A percentile compares a stretch with the other conserved stretches of the same genome.
These are phyloP conservation scores for Zaprionus davidi DNA, from an alignment of 1,140 invertebrate genomes.

Conservation along the genomic window DNA sequence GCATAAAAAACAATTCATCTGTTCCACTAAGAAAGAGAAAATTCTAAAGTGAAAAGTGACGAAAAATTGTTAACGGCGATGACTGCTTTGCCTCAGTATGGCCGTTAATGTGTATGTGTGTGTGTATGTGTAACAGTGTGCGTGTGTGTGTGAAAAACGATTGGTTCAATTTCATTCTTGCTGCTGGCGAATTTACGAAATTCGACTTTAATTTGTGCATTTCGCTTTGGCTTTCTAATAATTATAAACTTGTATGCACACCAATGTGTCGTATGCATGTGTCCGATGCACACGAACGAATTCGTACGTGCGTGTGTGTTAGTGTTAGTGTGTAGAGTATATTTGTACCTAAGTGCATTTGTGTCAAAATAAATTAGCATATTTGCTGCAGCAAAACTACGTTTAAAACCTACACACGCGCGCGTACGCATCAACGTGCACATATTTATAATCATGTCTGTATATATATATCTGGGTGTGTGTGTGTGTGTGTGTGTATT, in stretches of 20 bases:
- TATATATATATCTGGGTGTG: slow-evolving; percentile 29
- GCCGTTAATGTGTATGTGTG: slow-evolving; percentile 20
- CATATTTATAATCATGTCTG: slow-evolving; percentile 12
- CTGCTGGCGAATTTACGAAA: slow-evolving; percentile 43
- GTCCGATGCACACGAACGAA: slow-evolving; percentile 18
- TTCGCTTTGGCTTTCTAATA: slow-evolving; percentile 49
- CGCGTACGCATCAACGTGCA: slow-evolving; percentile 32
- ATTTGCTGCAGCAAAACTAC: slow-evolving; percentile 59
- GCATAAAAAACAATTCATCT: slow-evolving; percentile 34
- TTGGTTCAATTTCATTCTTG: slow-evolving; percentile 70
- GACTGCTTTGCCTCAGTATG: slow-evolving; percentile 47
- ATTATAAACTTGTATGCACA: slow-evolving; percentile 29
- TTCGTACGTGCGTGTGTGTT: slow-evolving; percentile 22
- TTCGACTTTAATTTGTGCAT: slow-evolving; percentile 41
- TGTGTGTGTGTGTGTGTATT: slow-evolving; percentile 21
- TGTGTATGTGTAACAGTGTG: slow-evolving; percentile 27
- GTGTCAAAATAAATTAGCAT: slow-evolving; percentile 65
- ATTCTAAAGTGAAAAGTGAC: slow-evolving; percentile 81
- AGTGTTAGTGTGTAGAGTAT: slow-evolving; percentile 9
- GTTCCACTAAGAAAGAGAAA: slow-evolving; percentile 62
- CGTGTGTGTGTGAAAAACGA: slow-evolving; percentile 52
- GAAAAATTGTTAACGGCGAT: slow-evolving; percentile 61
- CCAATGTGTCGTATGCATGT: slow-evolving; percentile 7
- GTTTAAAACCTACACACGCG: slow-evolving; percentile 43
- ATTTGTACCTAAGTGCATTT: slow-evolving; percentile 45